Evolutionary conservation across 2,797 vertebrate genomes (phyloP), one percentile per base, ranked within the genome.

Genomic region (Cetoscarus ocellatus): DNA sequence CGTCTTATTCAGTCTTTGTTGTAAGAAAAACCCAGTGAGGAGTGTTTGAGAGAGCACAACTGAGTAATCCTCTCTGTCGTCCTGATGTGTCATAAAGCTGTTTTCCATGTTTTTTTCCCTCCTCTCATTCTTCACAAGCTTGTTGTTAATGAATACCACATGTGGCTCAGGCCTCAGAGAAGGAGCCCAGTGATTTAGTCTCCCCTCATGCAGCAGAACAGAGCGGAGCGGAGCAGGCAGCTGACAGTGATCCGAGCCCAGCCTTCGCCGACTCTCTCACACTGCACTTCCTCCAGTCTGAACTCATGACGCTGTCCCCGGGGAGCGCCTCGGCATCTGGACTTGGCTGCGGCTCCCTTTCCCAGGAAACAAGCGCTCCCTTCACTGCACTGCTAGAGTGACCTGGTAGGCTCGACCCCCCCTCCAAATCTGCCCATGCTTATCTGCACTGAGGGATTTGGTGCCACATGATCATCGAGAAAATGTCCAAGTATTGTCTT

Each of bases 281-380:
- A 95, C 94, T 82, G 75, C 91, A 92, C 91, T 95, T 94, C 93
- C 94, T 95, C 92, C 82, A 70, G 91, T 86, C 93, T 92, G 85
- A 80, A 93, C 89, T 89, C 88, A 78, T 92, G 90, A 94, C 89
- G 72, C 83, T 77, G 87, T 96, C 96, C 94, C 96, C 6, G 0
- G 90, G 95, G 97, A 95, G 65, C 70, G 85, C 87, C 90, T 83
- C 92, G 94, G 96, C 95, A 97, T 98, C 95, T 95, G 78, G 66
- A 87, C 95, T 96, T 98, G 97, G 97, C 97, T 94, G 65, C 84
- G 71, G 87, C 84, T 84, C 86, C 87, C 92, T 96, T 99, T 99
- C 97, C 96, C 96, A 97, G 95, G 96, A 95, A 98, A 96, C 93
- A 92, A 94, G 93, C 11, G 6, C 91, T 93, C 90, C 90, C 94